Evolutionary conservation across 1,140 invertebrate genomes (phyloP), one percentile per base, ranked within the genome.

Genomic region (Oryctes rhinoceros): DNA sequence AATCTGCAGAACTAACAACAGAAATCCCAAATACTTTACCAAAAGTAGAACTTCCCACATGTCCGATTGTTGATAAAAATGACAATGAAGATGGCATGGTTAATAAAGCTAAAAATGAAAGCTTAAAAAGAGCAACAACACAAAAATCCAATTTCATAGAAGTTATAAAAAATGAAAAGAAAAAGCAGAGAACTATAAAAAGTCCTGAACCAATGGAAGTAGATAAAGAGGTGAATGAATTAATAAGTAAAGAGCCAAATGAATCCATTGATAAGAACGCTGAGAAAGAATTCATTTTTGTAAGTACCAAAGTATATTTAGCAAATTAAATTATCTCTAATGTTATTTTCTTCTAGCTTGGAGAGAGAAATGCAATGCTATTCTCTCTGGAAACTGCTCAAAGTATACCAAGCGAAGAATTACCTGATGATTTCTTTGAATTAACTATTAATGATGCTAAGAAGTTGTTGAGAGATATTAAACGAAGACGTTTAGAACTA

Each of bases 401-500:
- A 86, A 88, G 90, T 48, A 86, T 91, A 78, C 86, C 89, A 1
- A 84, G 82, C 78, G 90, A 93, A 80, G 93, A 95, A 79, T 85
- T 94, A 44, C 92, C 94, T 15, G 95, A 97, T 87, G 93, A 93
- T 82, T 97, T 97, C 85, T 97, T 94, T 88, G 94, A 96, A 80
- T 85, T 96, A 18, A 95, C 94, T 24, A 89, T 95, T 24, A 90
- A 93, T 79, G 96, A 97, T 89, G 91, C 96, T 0, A 91, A 91
- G 83, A 90, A 89, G 85, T 88, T 97, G 15, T 88, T 95, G 39
- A 88, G 91, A 65, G 94, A 96, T 84, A 89, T 94, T 24, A 92
- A 92, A 86, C 90, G 91, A 85, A 89, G 89, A 76, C 89, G 92
- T 47, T 84, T 89, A 48, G 88, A 91, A 77, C 83, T 93, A 44